Evolutionary conservation across 2,888 invertebrate species (phyloP).

Genomic region (Norana najaformis): DNA sequence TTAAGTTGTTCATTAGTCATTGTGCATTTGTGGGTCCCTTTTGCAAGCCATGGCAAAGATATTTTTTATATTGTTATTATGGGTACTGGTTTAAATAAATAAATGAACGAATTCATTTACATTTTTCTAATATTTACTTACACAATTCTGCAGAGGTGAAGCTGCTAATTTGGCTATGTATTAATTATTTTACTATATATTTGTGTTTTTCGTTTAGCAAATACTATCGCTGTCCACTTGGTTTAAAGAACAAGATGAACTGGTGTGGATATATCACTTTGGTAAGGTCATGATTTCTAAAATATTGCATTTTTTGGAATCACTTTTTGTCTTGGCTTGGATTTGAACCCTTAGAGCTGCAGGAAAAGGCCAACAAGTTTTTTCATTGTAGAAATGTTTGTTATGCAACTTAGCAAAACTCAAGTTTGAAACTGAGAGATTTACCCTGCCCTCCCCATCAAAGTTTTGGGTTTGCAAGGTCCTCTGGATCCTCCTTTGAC

Average conservation of each 20-base stretch:
- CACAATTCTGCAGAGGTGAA: neutral
- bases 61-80: neutral
- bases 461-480: neutral
- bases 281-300: constrained; percentile 24
- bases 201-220: constrained; percentile 40
- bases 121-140: neutral
- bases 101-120: too few relatives aligned
- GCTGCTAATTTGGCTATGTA: neutral
- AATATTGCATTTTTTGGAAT: neutral
- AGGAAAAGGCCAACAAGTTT: too few relatives aligned
- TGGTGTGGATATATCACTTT: constrained; percentile 46
- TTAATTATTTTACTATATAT: neutral
- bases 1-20: neutral
- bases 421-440: neutral
- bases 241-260: constrained; percentile 38
- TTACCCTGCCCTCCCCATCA: neutral
- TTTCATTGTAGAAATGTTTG: neutral
- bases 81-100: too few relatives aligned
- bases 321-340: neutral
- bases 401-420: neutral
- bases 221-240: constrained; percentile 47
- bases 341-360: neutral
- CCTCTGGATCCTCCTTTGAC: neutral
- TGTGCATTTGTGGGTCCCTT: too few relatives aligned
- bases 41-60: too few relatives aligned